A percentile compares a stretch with the other conserved stretches of the same genome.
Conservation (phyloP, 2,888 invertebrate species). For the Listrodromus nycthemerus region DNA sequence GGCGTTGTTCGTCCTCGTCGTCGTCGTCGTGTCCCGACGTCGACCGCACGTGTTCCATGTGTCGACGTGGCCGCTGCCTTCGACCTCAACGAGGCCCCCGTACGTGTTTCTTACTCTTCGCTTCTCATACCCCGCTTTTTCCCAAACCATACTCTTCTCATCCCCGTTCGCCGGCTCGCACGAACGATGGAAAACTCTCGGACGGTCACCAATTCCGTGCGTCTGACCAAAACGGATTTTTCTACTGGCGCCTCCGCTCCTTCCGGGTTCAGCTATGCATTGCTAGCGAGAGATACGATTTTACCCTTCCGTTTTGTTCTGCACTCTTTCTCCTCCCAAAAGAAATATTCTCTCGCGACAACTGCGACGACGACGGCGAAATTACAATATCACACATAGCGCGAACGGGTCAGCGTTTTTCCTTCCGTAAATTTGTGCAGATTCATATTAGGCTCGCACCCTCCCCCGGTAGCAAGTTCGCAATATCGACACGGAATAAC, state of each 20-base stretch:
- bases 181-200: conserved; percentile 41
- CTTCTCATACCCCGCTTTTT: not conserved
- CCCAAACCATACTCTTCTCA: not conserved
- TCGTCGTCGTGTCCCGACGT: conserved; percentile 69
- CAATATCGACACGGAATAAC: conserved; percentile 55
- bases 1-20: conserved; percentile 38
- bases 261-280: conserved; percentile 14
- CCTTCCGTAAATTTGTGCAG: not conserved
- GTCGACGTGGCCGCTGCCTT: conserved; percentile 66
- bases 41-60: conserved; percentile 76
- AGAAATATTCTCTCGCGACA: conserved; percentile 32
- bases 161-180: conserved; percentile 3
- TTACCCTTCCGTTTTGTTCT: conserved; percentile 1
- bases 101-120: conserved; percentile 55
- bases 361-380: conserved; percentile 11
- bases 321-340: conserved; percentile 14
- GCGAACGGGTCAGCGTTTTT: conserved; percentile 57
- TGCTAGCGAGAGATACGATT: conserved; percentile 17
- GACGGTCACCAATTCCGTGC: conserved; percentile 41
- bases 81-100: conserved; percentile 43
- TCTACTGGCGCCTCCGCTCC: conserved; percentile 30
- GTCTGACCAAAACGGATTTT: conserved; percentile 58
- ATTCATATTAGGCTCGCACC: conserved; percentile 1
- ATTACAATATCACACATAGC: conserved; percentile 59
- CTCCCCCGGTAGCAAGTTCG: conserved; percentile 2